Evolutionary conservation across 2,888 invertebrate genomes (phyloP), one percentile per base, ranked within the genome.

Genomic region (Nycteola revayana): DNA sequence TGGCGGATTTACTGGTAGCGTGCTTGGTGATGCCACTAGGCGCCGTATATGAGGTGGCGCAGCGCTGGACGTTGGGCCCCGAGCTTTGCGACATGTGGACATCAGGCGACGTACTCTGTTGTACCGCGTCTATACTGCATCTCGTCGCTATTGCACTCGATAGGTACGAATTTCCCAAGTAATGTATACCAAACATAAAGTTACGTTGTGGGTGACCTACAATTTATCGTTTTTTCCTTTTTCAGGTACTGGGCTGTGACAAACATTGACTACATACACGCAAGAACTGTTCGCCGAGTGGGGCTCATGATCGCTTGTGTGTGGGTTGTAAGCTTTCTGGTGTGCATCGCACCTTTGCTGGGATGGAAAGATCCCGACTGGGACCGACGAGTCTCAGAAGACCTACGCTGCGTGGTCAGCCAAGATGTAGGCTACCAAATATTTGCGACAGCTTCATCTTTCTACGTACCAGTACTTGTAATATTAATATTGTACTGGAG

Each of bases 11-110:
- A 32, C 90, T 97, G 64, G 97, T 98, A 40, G 96, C 96, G 17
- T 95, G 94, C 63, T 89, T 94, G 36, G 94, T 94, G 47, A 94
- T 94, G 94, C 94, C 94, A 7, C 83, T 94, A 59, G 93, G 93
- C 34, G 94, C 94, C 35, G 94, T 94, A 52, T 94, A 94, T 79
- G 93, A 94, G 83, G 93, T 94, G 42, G 93, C 92, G 49, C 91
- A 93, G 71, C 92, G 94, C 76, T 96, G 96, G 96, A 93, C 93
- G 56, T 89, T 97, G 51, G 96, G 96, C 35, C 94, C 95, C 14
- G 94, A 94, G 67, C 90, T 96, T 37, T 97, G 98, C 83, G 97
- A 98, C 82, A 95, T 97, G 93, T 97, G 96, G 96, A 96, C 96
- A 17, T 95, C 95, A 20, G 94, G 95, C 39, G 97, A 98, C 75